Evolutionary conservation across 2,888 invertebrate genomes (phyloP), one percentile per base, ranked within the genome.

Genomic region (Agrochola lychnidis): DNA sequence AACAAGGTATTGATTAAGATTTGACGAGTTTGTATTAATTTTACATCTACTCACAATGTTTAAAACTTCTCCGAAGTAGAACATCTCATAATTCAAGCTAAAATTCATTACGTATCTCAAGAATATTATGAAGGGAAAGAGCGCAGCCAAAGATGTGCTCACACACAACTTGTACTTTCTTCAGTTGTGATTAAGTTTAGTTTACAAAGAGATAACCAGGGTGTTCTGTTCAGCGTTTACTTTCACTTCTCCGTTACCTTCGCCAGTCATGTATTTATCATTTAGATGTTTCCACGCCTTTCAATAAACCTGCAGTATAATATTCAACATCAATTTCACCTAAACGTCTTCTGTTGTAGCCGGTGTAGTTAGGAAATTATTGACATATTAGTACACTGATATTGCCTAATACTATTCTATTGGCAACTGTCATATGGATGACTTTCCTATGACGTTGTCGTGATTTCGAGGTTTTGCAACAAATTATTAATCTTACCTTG

Each of bases 211-310:
- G 57, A 70, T 71, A 79, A 74, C 67, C n/a, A 51, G 56, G 56
- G 56, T 68, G 70, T 69, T 74, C 80, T 76, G 73, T 75, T 76
- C 63, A 77, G 57, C 70, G 63, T 80, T 82, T 76, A 86, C 85
- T 87, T 86, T 87, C 86, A 82, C 86, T 79, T 86, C 68, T 57
- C 14, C 9, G 67, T 73, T 68, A 53, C 61, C 25, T 71, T 57
- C 19, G 36, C 68, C 64, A 68, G 62, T 10, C 25, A 57, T 73
- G 57, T 69, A 81, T 72, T 75, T 70, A 81, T 81, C 67, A 69
- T 76, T 84, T 57, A 14, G 63, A 64, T 77, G 72, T 51, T 70
- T 72, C 68, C 48, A 69, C 61, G 67, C 61, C 59, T 73, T 56
- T 10, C 42, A 70, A 42, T 12, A 59, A 70, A 64, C 42, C 16